Evolutionary conservation across 2,888 invertebrate genomes (phyloP).

Genomic region (Onthophagus sagittarius): DNA sequence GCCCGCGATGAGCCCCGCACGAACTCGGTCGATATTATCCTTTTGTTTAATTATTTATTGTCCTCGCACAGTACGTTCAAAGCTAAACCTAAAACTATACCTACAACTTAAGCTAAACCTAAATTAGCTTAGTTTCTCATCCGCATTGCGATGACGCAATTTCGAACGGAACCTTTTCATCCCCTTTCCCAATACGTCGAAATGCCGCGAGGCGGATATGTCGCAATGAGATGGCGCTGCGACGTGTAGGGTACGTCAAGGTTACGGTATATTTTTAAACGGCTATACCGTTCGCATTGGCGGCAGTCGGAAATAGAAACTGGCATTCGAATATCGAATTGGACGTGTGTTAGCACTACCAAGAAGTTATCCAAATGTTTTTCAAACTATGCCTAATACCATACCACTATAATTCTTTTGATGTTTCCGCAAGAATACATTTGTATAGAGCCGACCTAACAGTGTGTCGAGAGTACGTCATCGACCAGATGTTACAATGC

Average conservation of each 20-base stretch:
- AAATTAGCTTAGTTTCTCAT: too few species aligned
- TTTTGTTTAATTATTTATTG: neutral
- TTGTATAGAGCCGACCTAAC: too few species aligned
- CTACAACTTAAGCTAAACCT: too few species aligned
- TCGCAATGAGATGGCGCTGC: neutral
- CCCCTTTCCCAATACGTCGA: neutral
- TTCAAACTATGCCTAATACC: neutral
- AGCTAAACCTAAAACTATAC: too few species aligned
- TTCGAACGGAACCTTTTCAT: neutral
- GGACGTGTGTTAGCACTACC: neutral
- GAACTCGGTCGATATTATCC: neutral
- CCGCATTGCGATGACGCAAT: too few species aligned
- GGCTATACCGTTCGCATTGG: conserved; percentile 16
- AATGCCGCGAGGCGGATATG: neutral
- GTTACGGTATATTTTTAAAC: conserved; percentile 19
- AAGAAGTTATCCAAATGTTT: neutral
- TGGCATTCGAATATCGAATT: conserved; percentile 15
- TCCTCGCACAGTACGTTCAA: neutral
- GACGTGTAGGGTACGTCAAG: conserved; percentile 19
- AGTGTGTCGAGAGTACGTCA: too few species aligned
- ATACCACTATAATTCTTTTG: neutral
- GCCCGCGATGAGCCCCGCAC: conserved; percentile 1
- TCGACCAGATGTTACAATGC: too few species aligned
- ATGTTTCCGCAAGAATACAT: neutral
- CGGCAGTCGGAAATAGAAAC: conserved; percentile 20